phyloP scores from a whole-genome alignment of 2,888 invertebrate genomes.

The Muschampia staudingeri region DNA sequence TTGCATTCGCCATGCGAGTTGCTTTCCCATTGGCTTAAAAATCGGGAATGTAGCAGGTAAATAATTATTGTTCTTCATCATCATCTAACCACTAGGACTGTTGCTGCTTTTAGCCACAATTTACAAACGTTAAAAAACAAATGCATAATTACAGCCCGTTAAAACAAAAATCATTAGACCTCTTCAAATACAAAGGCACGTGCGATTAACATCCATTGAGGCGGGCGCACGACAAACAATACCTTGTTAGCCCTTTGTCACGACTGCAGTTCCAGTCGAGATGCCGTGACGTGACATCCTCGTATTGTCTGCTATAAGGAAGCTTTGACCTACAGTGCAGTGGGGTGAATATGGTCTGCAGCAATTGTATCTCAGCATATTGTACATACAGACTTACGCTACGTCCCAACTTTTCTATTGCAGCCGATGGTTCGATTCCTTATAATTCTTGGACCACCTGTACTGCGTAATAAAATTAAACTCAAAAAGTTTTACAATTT shows the following conservation, averaged over 20 bases:
- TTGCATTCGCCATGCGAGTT: constrained; percentile 67
- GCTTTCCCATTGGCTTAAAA: constrained; percentile 69
- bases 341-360: constrained; percentile 67
- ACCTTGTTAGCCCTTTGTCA: constrained; percentile 87
- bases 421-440: background rate
- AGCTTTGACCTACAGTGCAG: constrained; percentile 80
- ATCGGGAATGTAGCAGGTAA: background rate
- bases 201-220: constrained; percentile 65
- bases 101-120: background rate
- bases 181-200: constrained; percentile 61
- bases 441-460: background rate
- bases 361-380: background rate
- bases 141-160: constrained; percentile 39
- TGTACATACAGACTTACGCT: background rate
- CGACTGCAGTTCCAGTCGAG: constrained; percentile 78
- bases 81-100: background rate
- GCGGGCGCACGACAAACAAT: constrained; percentile 82
- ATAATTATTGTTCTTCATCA: background rate
- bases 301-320: constrained; percentile 82
- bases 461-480: background rate
- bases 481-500: too few species aligned
- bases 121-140: background rate
- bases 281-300: constrained; percentile 83
- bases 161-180: constrained; percentile 58
- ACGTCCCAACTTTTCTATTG: background rate